phyloP scores from a whole-genome alignment of 92 coral and sea anemone genomes.

The Epizoanthus fatuus region DNA sequence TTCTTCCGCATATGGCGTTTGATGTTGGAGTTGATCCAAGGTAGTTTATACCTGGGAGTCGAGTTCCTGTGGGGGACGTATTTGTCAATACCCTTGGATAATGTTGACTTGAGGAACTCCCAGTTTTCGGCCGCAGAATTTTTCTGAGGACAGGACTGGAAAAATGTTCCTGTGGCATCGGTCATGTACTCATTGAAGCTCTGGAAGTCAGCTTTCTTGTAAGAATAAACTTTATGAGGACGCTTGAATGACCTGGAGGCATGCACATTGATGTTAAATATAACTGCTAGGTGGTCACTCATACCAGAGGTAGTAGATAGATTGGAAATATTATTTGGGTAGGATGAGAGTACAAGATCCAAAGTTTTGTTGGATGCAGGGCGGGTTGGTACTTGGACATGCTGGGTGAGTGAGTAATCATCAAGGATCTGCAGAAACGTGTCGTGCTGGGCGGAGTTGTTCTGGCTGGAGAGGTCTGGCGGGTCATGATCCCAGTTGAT shows the following conservation, averaged over 20 bases:
- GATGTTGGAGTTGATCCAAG: constrained; percentile 64
- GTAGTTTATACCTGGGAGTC: constrained; percentile 43
- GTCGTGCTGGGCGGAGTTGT: constrained; percentile 47
- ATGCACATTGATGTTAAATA: constrained; percentile 45
- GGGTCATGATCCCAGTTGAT: constrained; percentile 57
- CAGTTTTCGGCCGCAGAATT: constrained; percentile 58
- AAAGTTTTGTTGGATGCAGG: constrained; percentile 52
- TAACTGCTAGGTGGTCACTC: constrained; percentile 56
- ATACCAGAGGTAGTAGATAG: constrained; percentile 37
- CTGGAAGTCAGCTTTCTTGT: constrained; percentile 52
- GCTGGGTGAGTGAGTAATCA: constrained; percentile 53
- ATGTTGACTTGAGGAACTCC: constrained; percentile 40
- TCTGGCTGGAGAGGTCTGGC: constrained; percentile 32
- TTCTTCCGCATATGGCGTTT: constrained; percentile 64
- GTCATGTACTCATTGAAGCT: constrained; percentile 41
- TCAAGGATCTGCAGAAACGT: constrained; percentile 43
- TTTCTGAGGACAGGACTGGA: constrained; percentile 51
- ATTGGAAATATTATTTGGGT: constrained; percentile 49
- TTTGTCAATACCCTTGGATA: constrained; percentile 29
- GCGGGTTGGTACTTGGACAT: constrained; percentile 56
- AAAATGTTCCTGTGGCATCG: constrained; percentile 25
- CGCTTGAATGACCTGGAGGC: constrained; percentile 29
- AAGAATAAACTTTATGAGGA: constrained; percentile 29
- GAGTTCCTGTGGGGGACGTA: constrained; percentile 53
- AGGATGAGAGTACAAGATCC: constrained; percentile 57